Base-by-base conservation (phyloP, 2,797 vertebrate species). In the Perdix hodgsoniae region DNA sequence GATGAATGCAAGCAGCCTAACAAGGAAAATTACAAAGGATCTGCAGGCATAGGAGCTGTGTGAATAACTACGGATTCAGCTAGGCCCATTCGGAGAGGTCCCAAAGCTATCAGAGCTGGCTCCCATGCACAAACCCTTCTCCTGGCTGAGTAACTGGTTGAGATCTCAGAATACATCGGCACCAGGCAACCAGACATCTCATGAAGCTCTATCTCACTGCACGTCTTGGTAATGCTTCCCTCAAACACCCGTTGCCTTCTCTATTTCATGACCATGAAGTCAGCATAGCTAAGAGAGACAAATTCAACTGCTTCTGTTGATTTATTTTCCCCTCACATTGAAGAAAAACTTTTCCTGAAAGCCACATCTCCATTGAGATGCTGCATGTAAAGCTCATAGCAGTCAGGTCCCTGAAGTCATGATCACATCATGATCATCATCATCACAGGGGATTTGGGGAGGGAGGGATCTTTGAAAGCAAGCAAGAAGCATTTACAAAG, bases 381-480 rank as follows among this genome's bases (percentile, higher is more conserved):
- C 56, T 50, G 15, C 22, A 11, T 19, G 52, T 35, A 1, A 0
- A 54, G n/a, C 31, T 60, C 26, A 0, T 11, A 47, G 44, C 4
- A 47, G 35, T 33, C 39, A 47, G 10, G 35, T 31, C 64, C 57
- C 27, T 17, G 11, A 17, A n/a, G 40, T 26, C 54, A 73, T 14
- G 60, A n/a, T n/a, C n/a, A n/a, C n/a, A n/a, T n/a, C n/a, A n/a
- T n/a, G n/a, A n/a, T n/a, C n/a, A n/a, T n/a, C n/a, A n/a, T n/a
- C n/a, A n/a, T n/a, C n/a, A n/a, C n/a, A n/a, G n/a, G n/a, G n/a
- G n/a, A n/a, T 56, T 44, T 15, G n/a, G 57, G 11, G 33, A 52
- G 19, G 15, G 11, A 50, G 5, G 29, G 16, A 8, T 65, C 78
- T 78, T 40, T 73, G 33, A 26, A 8, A 21, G n/a, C 59, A 56